phyloP scores from a whole-genome alignment of 2,888 invertebrate genomes.

The Sinelater perroti region DNA sequence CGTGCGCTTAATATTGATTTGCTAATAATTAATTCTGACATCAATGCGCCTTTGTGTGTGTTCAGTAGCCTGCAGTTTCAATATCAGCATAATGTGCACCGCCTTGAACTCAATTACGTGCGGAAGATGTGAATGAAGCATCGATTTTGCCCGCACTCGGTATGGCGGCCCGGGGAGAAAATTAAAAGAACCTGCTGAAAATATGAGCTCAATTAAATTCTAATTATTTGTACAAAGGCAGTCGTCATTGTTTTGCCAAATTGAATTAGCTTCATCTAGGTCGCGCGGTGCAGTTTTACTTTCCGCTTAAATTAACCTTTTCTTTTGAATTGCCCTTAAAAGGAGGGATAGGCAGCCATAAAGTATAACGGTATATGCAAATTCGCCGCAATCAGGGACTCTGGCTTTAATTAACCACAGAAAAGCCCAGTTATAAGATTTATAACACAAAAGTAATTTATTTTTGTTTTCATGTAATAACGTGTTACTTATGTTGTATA shows the following conservation, averaged over 20 bases:
- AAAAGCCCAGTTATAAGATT: no score
- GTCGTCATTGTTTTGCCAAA: conserved; percentile 5
- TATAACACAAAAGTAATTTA: no score
- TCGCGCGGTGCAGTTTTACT: neutral
- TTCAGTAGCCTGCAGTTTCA: conserved; percentile 23
- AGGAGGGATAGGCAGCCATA: no score
- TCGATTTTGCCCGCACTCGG: conserved; percentile 15
- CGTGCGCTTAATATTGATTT: conserved; percentile 18
- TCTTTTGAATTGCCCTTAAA: no score
- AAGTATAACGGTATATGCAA: no score
- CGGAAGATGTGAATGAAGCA: conserved; percentile 23
- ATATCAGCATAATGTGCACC: conserved; percentile 19
- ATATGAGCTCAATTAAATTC: conserved; percentile 15
- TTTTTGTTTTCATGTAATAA: no score
- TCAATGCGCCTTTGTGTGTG: conserved; percentile 20
- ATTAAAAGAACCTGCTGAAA: conserved; percentile 9
- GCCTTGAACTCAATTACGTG: conserved; percentile 25
- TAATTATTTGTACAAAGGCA: conserved; percentile 15
- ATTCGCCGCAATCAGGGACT: no score
- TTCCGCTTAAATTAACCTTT: neutral
- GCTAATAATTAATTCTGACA: conserved; percentile 26
- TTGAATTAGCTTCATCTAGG: neutral
- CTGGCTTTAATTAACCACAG: no score
- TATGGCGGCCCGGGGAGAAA: neutral
- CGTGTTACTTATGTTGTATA: no score